Percentiles rank a stretch among this genome's conserved stretches.
These are phyloP conservation scores for Tenthredo scrophulariae DNA, from an alignment of 2,888 invertebrate species.

Conservation along the genomic window DNA sequence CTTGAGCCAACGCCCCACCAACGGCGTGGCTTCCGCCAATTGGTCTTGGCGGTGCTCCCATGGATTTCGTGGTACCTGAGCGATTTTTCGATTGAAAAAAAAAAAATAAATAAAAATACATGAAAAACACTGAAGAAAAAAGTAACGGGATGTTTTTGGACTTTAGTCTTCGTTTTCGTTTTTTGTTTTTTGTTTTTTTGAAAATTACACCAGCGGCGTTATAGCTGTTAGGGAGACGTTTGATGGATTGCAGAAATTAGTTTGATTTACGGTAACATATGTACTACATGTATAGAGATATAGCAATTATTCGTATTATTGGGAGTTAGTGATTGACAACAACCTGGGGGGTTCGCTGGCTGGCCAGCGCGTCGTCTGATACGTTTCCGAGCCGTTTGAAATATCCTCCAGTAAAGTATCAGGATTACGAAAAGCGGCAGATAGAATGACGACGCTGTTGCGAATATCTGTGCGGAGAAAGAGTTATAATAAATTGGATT, in stretches of 20 bases:
- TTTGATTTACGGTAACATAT: background rate
- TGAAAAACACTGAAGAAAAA: background rate
- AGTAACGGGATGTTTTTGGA: background rate
- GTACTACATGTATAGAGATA: background rate
- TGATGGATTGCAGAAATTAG: constrained; percentile 1
- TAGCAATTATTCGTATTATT: background rate
- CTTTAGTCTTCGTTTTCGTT: background rate
- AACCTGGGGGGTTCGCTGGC: constrained; percentile 56
- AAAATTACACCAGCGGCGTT: no score
- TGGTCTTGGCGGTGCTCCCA: constrained; percentile 67
- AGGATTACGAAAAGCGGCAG: constrained; percentile 93
- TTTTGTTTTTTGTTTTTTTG: background rate
- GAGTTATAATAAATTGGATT: background rate
- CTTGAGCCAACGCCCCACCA: constrained; percentile 83
- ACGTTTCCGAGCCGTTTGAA: constrained; percentile 92
- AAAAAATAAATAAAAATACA: no score
- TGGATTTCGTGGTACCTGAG: constrained; percentile 66
- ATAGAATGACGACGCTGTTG: constrained; percentile 95
- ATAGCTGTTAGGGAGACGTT: background rate
- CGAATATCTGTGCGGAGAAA: constrained; percentile 86
- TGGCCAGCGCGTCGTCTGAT: constrained; percentile 86
- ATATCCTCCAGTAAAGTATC: constrained; percentile 94
- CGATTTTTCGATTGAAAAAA: background rate
- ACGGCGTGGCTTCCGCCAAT: constrained; percentile 77
- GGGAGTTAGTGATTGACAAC: constrained; percentile 38